A percentile compares a stretch with the other conserved stretches of the same genome.
phyloP scores from a whole-genome alignment of 2,113 vertebrate species.

The Cephalopholis sonnerati region DNA sequence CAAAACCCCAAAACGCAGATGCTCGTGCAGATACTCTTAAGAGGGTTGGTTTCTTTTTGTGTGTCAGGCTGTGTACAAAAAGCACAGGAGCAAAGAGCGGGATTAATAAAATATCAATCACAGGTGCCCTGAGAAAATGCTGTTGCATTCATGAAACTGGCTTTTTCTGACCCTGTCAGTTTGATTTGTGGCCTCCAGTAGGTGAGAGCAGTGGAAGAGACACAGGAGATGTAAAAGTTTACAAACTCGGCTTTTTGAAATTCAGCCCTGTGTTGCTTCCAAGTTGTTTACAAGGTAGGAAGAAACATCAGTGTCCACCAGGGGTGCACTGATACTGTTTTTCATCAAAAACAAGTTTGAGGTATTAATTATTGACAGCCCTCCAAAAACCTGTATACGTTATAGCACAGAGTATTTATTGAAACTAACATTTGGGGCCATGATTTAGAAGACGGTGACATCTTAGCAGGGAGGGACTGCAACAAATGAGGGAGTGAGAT shows the following conservation, averaged over 20 bases:
- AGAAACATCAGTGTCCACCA: not conserved
- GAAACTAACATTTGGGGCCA: not conserved
- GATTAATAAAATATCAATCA: constrained; percentile 63
- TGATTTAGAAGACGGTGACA: not conserved
- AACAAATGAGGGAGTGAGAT: not conserved
- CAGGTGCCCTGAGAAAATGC: constrained; percentile 36
- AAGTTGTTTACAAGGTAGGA: constrained; percentile 46
- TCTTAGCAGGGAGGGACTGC: not conserved
- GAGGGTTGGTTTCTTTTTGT: not conserved
- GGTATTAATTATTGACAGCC: constrained; percentile 53
- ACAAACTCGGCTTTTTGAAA: constrained; percentile 48
- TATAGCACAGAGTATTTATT: not conserved
- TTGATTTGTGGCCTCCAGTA: constrained; percentile 48
- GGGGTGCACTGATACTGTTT: not conserved
- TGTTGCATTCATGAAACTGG: constrained; percentile 47
- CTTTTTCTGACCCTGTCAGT: constrained; percentile 45
- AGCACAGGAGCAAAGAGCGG: constrained; percentile 30
- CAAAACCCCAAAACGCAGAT: constrained; percentile 33
- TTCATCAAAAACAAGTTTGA: constrained; percentile 5
- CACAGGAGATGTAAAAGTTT: constrained; percentile 44
- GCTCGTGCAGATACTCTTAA: constrained; percentile 27
- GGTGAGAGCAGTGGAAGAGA: constrained; percentile 16
- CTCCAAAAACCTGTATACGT: constrained; percentile 17
- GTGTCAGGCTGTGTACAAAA: constrained; percentile 1
- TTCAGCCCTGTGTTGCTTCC: constrained; percentile 27